phyloP scores from a whole-genome alignment of 1,140 invertebrate genomes.

The Hyphantria cunea region DNA sequence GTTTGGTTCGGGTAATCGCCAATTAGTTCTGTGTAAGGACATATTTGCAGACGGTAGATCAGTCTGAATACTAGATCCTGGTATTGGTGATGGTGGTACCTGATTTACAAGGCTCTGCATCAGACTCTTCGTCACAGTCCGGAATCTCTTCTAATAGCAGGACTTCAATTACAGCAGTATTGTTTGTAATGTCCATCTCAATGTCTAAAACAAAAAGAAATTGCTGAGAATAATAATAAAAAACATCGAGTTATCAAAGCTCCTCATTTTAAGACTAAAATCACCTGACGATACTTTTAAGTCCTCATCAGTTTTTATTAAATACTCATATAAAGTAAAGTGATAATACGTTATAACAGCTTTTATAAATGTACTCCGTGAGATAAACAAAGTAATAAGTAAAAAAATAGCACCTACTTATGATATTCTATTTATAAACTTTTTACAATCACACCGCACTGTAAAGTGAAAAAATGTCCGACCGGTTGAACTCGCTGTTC shows the following conservation, averaged over 20 bases:
- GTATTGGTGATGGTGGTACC: conserved; percentile 37
- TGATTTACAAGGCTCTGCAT: conserved; percentile 47
- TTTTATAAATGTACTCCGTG: conserved; percentile 15
- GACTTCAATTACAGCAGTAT: conserved; percentile 50
- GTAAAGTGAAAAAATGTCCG: conserved; percentile 38
- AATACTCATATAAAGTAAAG: conserved; percentile 43
- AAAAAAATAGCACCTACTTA: background rate
- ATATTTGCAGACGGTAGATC: conserved; percentile 24
- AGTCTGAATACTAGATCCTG: conserved; percentile 46
- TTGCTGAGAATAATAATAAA: conserved; percentile 32
- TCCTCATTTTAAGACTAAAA: conserved; percentile 41
- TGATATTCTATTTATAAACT: conserved; percentile 10
- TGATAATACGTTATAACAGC: conserved; percentile 31
- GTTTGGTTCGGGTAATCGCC: conserved; percentile 34
- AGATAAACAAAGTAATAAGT: background rate
- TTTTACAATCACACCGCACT: conserved; percentile 40
- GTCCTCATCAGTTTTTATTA: conserved; percentile 46
- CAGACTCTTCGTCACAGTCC: conserved; percentile 45
- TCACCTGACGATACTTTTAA: conserved; percentile 46
- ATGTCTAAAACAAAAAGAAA: conserved; percentile 43
- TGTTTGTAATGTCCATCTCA: conserved; percentile 46
- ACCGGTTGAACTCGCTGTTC: conserved; percentile 40
- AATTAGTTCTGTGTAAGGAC: conserved; percentile 18
- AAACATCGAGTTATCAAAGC: conserved; percentile 33
- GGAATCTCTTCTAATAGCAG: conserved; percentile 46